Base-by-base conservation (phyloP, 2,797 vertebrate species). In the Tragopan temminckii region DNA sequence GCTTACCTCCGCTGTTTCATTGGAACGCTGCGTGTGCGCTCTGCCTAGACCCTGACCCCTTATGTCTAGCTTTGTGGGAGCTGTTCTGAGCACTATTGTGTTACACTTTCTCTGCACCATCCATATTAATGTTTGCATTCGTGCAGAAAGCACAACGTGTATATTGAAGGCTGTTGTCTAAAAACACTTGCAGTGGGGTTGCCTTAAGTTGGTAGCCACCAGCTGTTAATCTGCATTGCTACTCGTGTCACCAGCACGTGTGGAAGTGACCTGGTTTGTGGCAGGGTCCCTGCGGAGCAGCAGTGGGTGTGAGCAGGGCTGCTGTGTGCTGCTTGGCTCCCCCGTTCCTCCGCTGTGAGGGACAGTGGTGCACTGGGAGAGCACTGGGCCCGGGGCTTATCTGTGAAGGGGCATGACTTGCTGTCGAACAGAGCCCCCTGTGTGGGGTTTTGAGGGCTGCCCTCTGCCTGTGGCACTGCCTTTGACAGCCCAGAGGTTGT, bases 361-460 rank as follows among this genome's bases (percentile, higher is more conserved):
- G 74, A 75, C 80, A 80, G 66, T 40, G 38, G 79, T 13, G 19
- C 53, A 45, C 50, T 16, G 53, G 79, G 77, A 77, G 61, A 50
- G 67, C 82, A 18, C 33, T 21, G 3, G 9, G n/a, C 70, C 38
- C 5, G 23, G 40, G 80, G 48, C 80, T 13, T 42, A 2, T 53
- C 29, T 29, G 69, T 9, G 7, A 76, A 64, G 89, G 52, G 61
- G 13, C 27, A 62, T 46, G 25, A 92, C 58, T 67, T 88, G 82
- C 80, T 86, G 48, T 15, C 85, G 68, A 95, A 61, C 83, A 79
- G 33, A 97, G 72, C 89, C 83, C 87, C 80, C 45, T 24, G 85
- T 67, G 59, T 13, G 80, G 89, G 66, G 46, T 77, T 94, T 66
- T 59, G 89, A 68, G 95, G 88, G 88, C 82, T 31, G 42, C 76